Conservation (phyloP, 1,140 invertebrate species). For the Aphaenogaster floridana region DNA sequence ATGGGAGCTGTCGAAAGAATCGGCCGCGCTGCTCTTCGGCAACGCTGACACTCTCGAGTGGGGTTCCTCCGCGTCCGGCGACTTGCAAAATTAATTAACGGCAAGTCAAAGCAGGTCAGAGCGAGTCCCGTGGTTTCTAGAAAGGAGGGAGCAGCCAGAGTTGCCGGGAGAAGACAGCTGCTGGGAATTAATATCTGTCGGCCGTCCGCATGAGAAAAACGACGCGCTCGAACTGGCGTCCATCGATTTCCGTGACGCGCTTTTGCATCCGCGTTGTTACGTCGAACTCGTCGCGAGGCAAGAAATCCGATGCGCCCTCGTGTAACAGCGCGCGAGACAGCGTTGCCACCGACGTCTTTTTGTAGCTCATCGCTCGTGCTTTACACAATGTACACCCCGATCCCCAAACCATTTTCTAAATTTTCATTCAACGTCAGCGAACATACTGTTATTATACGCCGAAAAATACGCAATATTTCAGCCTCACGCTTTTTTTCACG, state of each 20-base stretch:
- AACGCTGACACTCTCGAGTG: background rate
- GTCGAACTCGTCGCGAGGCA: conserved; percentile 49
- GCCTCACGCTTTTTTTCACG: background rate
- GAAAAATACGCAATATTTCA: background rate
- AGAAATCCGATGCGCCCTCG: conserved; percentile 45
- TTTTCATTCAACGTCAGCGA: background rate
- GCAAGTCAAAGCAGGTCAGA: background rate
- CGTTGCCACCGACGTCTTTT: conserved; percentile 40
- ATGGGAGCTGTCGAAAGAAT: conserved; percentile 27
- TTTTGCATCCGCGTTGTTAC: conserved; percentile 51
- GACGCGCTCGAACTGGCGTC: conserved; percentile 34
- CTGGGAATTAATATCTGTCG: conserved; percentile 60
- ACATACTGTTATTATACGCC: background rate
- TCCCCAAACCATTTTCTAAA: conserved; percentile 23
- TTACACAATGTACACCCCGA: conserved; percentile 1
- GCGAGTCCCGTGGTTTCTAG: background rate
- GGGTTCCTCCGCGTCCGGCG: background rate
- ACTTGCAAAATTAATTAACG: conserved; percentile 67
- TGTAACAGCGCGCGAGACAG: conserved; percentile 45
- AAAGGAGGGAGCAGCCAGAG: background rate
- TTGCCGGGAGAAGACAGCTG: conserved; percentile 14
- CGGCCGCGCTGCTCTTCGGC: background rate
- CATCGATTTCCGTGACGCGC: conserved; percentile 53
- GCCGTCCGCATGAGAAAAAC: conserved; percentile 27
- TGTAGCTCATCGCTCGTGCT: conserved; percentile 3